Base-by-base conservation (phyloP, 2,888 invertebrate genomes). In the Dasypogon diadema region DNA sequence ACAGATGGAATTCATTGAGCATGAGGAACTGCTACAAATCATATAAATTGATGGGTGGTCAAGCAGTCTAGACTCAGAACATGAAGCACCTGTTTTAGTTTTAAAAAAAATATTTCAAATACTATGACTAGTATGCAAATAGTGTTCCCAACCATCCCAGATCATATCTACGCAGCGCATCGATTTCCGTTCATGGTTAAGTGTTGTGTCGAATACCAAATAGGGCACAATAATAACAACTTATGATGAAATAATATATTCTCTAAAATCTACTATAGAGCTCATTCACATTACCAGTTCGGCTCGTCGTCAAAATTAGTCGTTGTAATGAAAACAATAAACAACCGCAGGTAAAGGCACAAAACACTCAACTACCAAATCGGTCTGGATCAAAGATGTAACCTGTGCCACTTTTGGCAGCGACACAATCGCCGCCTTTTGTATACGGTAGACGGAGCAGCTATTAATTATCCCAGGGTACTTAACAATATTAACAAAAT, bases 401-500 rank as follows among this genome's bases (percentile, higher is more conserved):
- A 21, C 10, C 60, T 42, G 60, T 18, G 12, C 60, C 37, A 60
- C 37, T 60, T 30, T 60, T 16, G 34, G 18, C 18, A 42, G 12
- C 42, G n/a, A 12, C 42, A 42, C n/a, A 42, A n/a, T n/a, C n/a
- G n/a, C n/a, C 30, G 3, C 8, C 8, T 30, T 42, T 42, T 42
- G 3, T 42, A 12, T 12, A 60, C 14, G 37, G 18, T 37, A 60
- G 18, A 60, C 37, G 18, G 18, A 42, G 21, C 18, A 60, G 34
- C 37, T n/a, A 34, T 21, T 37, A 24, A 58, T 58, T 58, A 30
- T 58, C n/a, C 42, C 16, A 58, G 16, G 42, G 34, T 60, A 60
- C 37, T 60, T 60, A 60, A 60, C 37, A 37, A 60, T 60, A 34
- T 60, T 60, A 60, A 21, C 14, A 60, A 42, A 60, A 60, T 60